A percentile compares a stretch with the other conserved stretches of the same genome.
Conservation (phyloP, 2,888 invertebrate genomes). For the Eilema sororculum region DNA sequence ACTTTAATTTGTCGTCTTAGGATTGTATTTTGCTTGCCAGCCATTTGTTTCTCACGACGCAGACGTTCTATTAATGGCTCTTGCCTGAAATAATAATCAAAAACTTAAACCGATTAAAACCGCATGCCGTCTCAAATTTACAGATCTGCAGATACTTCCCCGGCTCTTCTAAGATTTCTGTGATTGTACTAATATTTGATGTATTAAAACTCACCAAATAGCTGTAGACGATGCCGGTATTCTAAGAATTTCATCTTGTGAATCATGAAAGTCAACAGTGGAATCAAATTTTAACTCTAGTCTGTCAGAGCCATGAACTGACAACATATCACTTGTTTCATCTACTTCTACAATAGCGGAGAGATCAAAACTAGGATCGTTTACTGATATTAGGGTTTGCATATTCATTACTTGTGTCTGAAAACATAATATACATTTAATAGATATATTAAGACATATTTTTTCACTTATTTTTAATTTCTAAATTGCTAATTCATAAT, state of each 20-base stretch:
- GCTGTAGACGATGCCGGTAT: slow-evolving; percentile 73
- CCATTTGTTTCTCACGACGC: slow-evolving; percentile 79
- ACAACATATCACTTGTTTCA: slow-evolving; percentile 72
- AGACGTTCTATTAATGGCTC: slow-evolving; percentile 80
- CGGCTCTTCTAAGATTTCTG: neutral
- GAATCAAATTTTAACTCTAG: slow-evolving; percentile 79
- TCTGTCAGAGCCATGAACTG: slow-evolving; percentile 73
- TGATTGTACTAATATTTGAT: neutral
- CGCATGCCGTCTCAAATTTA: no score
- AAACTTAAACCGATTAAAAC: neutral
- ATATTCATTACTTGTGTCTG: slow-evolving; percentile 82
- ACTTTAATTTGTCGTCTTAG: slow-evolving; percentile 81
- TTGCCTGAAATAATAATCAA: slow-evolving; percentile 65
- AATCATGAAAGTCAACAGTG: slow-evolving; percentile 70
- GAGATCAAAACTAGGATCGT: slow-evolving; percentile 82
- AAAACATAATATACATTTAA: slow-evolving; percentile 23
- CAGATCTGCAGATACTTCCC: no score
- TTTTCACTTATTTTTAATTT: no score
- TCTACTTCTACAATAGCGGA: slow-evolving; percentile 83
- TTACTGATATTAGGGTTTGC: slow-evolving; percentile 79
- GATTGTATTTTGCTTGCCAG: slow-evolving; percentile 77
- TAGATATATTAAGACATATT: no score
- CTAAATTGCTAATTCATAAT: no score
- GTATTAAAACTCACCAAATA: slow-evolving; percentile 67
- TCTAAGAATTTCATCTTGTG: slow-evolving; percentile 67